A percentile compares a stretch with the other conserved stretches of the same genome.
These are phyloP conservation scores for Pseudopleuronectes americanus DNA, from an alignment of 2,797 vertebrate species.

Conservation along the genomic window DNA sequence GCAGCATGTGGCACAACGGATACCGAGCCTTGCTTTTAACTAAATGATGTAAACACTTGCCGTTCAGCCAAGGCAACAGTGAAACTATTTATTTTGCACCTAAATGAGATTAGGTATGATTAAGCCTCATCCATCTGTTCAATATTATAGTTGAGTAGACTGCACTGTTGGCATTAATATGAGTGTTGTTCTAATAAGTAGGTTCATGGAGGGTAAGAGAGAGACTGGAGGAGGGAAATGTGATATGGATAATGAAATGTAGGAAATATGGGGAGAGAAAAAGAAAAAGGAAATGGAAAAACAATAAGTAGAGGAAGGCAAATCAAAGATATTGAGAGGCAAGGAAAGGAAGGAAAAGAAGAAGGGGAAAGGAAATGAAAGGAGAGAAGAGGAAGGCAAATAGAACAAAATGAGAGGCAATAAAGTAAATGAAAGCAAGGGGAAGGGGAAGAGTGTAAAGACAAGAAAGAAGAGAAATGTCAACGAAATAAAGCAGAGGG, in stretches of 20 bases:
- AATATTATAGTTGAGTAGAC: constrained; percentile 26
- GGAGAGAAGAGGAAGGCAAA: neutral
- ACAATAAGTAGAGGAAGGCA: neutral
- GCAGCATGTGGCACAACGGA: constrained; percentile 15
- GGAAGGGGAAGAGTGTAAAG: too few relatives aligned
- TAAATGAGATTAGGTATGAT: constrained; percentile 56
- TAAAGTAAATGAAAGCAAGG: too few relatives aligned
- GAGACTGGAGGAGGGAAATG: constrained; percentile 1
- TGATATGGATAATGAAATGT: constrained; percentile 16
- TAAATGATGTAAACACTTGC: constrained; percentile 43
- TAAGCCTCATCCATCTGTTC: constrained; percentile 59
- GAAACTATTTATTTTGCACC: constrained; percentile 42
- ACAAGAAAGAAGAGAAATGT: neutral
- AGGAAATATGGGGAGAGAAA: neutral
- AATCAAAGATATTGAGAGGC: constrained; percentile 1
- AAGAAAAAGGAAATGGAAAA: neutral
- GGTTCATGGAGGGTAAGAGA: constrained; percentile 2
- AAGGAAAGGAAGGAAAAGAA: neutral
- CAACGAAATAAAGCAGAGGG: neutral
- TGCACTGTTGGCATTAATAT: constrained; percentile 31
- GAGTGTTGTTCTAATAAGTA: constrained; percentile 38
- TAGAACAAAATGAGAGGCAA: too few relatives aligned
- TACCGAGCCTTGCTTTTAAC: constrained; percentile 35
- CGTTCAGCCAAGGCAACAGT: constrained; percentile 29
- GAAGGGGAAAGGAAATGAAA: neutral